A percentile compares a stretch with the other conserved stretches of the same genome.
phyloP scores from a whole-genome alignment of 2,888 invertebrate genomes.

The Hololepta plana region DNA sequence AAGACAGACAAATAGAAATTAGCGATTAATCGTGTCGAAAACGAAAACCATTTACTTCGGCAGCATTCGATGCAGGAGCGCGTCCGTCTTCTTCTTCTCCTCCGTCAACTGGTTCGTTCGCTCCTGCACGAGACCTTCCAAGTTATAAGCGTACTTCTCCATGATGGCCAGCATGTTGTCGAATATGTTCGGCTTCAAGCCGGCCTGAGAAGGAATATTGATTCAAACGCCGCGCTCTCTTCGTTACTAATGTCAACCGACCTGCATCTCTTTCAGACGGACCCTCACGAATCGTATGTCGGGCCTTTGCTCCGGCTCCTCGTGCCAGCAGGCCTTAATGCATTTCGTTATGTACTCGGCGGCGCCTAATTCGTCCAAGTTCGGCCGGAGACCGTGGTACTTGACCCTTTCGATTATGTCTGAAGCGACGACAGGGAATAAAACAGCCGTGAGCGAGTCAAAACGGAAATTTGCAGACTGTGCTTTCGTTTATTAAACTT shows the following conservation, averaged over 20 bases:
- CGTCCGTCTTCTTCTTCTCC: conserved; percentile 74
- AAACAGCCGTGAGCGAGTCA: conserved; percentile 4
- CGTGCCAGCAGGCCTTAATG: conserved; percentile 65
- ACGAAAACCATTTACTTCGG: conserved; percentile 46
- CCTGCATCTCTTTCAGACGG: conserved; percentile 63
- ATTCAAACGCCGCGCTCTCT: not conserved
- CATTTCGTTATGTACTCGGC: conserved; percentile 58
- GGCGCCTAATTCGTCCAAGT: conserved; percentile 42
- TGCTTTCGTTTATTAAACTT: too few species aligned
- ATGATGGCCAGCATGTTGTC: conserved; percentile 82
- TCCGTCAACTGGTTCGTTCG: conserved; percentile 62
- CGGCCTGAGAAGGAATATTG: conserved; percentile 23
- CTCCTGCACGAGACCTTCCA: conserved; percentile 69
- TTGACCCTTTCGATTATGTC: conserved; percentile 28
- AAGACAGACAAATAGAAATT: conserved; percentile 1
- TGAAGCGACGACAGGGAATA: conserved; percentile 18
- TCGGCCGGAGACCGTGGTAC: conserved; percentile 39
- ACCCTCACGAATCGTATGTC: conserved; percentile 60
- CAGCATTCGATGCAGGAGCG: conserved; percentile 66
- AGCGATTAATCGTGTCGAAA: too few species aligned
- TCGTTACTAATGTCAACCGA: conserved; percentile 18
- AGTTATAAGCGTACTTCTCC: conserved; percentile 79
- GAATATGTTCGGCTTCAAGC: conserved; percentile 67
- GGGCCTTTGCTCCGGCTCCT: conserved; percentile 58
- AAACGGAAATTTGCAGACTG: too few species aligned